Evolutionary conservation across 1,140 invertebrate genomes (phyloP).

Genomic region (Drosophila repletoides): DNA sequence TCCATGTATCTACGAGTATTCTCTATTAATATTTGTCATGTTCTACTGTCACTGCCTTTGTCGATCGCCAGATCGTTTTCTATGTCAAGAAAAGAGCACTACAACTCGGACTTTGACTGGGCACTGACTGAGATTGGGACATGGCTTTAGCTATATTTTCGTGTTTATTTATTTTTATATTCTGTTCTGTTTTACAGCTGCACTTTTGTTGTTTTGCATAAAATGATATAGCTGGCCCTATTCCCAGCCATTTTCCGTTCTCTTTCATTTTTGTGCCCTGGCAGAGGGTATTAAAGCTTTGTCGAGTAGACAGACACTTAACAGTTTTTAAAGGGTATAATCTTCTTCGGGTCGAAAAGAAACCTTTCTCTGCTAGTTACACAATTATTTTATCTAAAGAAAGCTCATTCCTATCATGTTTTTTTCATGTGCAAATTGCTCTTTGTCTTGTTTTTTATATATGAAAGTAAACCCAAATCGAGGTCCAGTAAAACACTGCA

Average conservation of each 20-base stretch:
- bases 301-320: too few relatives aligned
- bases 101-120: constrained; percentile 8
- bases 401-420: too few relatives aligned
- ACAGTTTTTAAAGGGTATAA: too few relatives aligned
- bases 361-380: too few relatives aligned
- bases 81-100: constrained; percentile 45
- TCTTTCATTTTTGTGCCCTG: too few relatives aligned
- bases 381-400: constrained; percentile 20
- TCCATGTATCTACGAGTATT: not conserved
- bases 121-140: constrained; percentile 45
- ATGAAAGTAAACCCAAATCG: not conserved
- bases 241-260: constrained; percentile 10
- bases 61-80: constrained; percentile 55
- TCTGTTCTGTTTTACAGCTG: too few relatives aligned
- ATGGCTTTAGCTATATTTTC: constrained; percentile 59
- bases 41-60: constrained; percentile 47
- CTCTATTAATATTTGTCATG: constrained; percentile 31
- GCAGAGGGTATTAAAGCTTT: too few relatives aligned
- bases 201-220: constrained; percentile 14
- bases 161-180: constrained; percentile 51
- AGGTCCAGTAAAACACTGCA: constrained; percentile 6
- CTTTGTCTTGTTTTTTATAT: constrained; percentile 5
- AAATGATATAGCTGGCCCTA: not conserved
- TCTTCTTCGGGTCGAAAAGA: too few relatives aligned
- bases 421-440: constrained; percentile 13